Base-by-base conservation (phyloP, 23 tunicate genomes). In the Trididemnum clinides region DNA sequence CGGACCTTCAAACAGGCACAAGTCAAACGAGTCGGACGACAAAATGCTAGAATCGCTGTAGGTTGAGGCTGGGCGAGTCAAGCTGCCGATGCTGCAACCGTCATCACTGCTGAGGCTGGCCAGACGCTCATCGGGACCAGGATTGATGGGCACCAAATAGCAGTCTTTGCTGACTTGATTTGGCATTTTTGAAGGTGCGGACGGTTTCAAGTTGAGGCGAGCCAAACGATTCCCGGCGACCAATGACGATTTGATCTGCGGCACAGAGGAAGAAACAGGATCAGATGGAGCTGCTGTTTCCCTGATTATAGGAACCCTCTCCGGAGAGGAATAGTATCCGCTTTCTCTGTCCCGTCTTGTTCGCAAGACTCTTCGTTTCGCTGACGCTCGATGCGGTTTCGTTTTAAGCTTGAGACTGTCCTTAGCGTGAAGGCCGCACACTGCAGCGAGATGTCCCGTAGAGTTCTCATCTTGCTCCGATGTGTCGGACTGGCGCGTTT, bases 241-340 rank as follows among this genome's bases (percentile, higher is more conserved):
- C 36, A 80, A 32, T 2, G 85, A 50, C 30, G 72, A 19, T 86
- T 86, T 86, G 21, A 86, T 86, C 25, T 39, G 64, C 26, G 91
- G 91, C 1, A 39, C 20, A 18, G 28, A 36, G 20, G 23, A 3
- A 20, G 7, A 10, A 10, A 59, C 50, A 18, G 84, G 31, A 10
- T 49, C 75, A 30, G 76, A 39, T 28, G 80, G 3, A 21, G 21
- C 34, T 15, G 78, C 34, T 20, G 63, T 65, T 22, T 37, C 33
- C 4, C 59, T 64, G 1, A 50, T 64, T n/a, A 33, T 73, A 44
- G 77, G 21, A 6, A 36, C 64, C 1, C 90, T 83, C 39, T 91
- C 96, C 4, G 96, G 96, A 7, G 96, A 91, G 31, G 96, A 91
- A 57, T 91, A 91, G 35, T 91, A 91, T 18, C 96, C 96, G 54